Evolutionary conservation across 2,888 invertebrate species (phyloP).

Genomic region (Sympetrum striolatum): DNA sequence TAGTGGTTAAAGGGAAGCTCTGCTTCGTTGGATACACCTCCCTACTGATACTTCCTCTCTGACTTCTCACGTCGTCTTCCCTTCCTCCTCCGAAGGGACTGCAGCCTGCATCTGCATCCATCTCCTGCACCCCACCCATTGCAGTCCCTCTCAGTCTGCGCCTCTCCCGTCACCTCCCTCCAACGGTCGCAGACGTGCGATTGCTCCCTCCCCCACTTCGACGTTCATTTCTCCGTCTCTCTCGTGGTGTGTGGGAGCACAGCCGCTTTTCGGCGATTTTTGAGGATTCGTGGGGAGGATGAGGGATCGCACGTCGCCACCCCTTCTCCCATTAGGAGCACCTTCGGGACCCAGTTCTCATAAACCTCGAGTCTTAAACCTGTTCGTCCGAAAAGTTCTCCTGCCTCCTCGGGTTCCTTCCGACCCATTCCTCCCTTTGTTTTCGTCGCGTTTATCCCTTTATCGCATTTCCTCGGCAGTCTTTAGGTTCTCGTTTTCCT

Average conservation of each 20-base stretch:
- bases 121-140: neutral
- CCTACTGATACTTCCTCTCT: neutral
- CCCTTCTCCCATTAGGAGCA: neutral
- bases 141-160: neutral
- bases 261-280: slow-evolving; percentile 15
- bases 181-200: neutral
- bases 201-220: neutral
- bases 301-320: neutral
- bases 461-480: too few species aligned
- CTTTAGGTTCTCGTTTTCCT: too few species aligned
- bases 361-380: neutral
- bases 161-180: neutral
- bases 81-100: neutral
- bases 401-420: too few species aligned
- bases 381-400: neutral
- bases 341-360: neutral
- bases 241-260: neutral
- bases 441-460: too few species aligned
- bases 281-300: neutral
- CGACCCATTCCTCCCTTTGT: too few species aligned
- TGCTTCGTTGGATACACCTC: too few species aligned
- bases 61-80: neutral
- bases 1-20: too few species aligned
- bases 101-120: neutral
- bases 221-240: neutral